Evolutionary conservation across 2,888 invertebrate species (phyloP), one percentile per base, ranked within the genome.

Genomic region (Pseudeuparius sepicola): DNA sequence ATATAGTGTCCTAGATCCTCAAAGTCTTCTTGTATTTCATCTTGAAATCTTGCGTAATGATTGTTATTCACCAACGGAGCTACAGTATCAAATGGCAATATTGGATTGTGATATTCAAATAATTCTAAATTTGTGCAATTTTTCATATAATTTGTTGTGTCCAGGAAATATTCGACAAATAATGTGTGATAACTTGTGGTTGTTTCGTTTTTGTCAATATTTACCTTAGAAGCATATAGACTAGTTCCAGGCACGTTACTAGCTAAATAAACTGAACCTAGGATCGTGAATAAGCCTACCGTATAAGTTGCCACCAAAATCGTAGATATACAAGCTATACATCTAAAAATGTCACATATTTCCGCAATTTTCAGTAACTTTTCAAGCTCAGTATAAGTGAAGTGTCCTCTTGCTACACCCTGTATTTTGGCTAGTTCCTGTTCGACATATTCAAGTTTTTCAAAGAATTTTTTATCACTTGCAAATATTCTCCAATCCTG

Each of bases 401-500:
- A 79, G 78, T 82, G 86, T 2, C 87, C 88, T 14, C 87, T 71
- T 43, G 69, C 64, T 17, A 60, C 60, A 9, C 79, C 83, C 64
- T 88, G 79, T 49, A 71, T 71, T 45, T 75, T 65, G 3, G 90
- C 89, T 46, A 92, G 65, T 34, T 70, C 69, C 40, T 66, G 67
- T 62, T 89, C 88, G 37, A 88, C 63, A 59, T 72, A 67, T 31
- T 64, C 56, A 34, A 90, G 61, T 43, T 82, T 78, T 26, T 69
- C 61, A 64, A 84, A 80, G 61, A 92, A 92, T 34, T 76, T 73
- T 48, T 75, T 65, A 44, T 79, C 74, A 49, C 72, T 75, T 35
- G 90, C 82, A 64, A 77, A 88, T 32, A 92, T 70, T 48, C 84
- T 75, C 93, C 93, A 93, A 52, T 89, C 75, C 88, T 84, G 53